Percentiles rank a stretch among this genome's conserved stretches.
Evolutionary conservation across 2,797 vertebrate genomes (phyloP).

Genomic region (Thaleichthys pacificus): DNA sequence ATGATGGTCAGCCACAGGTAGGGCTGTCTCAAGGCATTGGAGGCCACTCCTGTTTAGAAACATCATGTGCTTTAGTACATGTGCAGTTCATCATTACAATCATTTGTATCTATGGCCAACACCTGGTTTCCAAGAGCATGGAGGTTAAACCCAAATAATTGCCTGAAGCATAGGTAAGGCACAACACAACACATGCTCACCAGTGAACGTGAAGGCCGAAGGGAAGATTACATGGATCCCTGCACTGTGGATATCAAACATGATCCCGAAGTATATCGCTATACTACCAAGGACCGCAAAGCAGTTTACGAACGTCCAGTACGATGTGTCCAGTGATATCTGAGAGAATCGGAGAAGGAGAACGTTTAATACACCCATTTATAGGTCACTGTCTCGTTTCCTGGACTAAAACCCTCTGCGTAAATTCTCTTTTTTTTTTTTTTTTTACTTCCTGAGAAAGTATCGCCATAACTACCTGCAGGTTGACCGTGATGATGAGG

Average conservation of each 20-base stretch:
- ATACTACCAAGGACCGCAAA: slow-evolving; percentile 97
- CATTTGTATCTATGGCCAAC: not conserved
- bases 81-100: not conserved
- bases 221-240: slow-evolving; percentile 95
- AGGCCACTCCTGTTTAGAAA: slow-evolving; percentile 74
- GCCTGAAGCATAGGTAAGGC: too few species aligned
- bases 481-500: slow-evolving; percentile 88
- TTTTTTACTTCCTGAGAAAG: not conserved
- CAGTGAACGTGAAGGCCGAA: slow-evolving; percentile 89
- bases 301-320: slow-evolving; percentile 97
- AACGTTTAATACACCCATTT: not conserved
- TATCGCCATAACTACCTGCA: slow-evolving; percentile 79
- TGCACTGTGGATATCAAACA: slow-evolving; percentile 94
- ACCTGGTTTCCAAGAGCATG: not conserved
- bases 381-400: not conserved
- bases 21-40: slow-evolving; percentile 90
- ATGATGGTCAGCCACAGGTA: slow-evolving; percentile 97
- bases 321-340: slow-evolving; percentile 95
- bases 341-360: slow-evolving; percentile 53
- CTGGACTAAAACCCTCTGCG: not conserved
- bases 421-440: too few species aligned
- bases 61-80: not conserved
- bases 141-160: not conserved
- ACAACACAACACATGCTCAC: slow-evolving; percentile 65
- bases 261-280: slow-evolving; percentile 94